A percentile compares a stretch with the other conserved stretches of the same genome.
These are phyloP conservation scores for Blastobasis lacticolella DNA, from an alignment of 2,888 invertebrate species.

Conservation along the genomic window DNA sequence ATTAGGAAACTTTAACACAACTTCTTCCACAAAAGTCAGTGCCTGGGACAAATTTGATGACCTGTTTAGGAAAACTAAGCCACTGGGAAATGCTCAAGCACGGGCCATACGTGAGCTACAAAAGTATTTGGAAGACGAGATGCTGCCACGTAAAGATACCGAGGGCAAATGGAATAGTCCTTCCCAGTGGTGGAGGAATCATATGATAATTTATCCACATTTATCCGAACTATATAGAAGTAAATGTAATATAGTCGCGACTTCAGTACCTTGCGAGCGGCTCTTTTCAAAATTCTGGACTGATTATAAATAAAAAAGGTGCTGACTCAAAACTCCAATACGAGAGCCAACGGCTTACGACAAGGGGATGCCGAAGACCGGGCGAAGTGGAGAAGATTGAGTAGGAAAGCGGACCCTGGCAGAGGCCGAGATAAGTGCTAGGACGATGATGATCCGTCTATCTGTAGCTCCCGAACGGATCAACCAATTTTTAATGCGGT, in stretches of 20 bases:
- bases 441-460: no score
- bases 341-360: no score
- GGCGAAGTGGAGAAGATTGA: no score
- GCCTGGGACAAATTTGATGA: slow-evolving; percentile 10
- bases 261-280: slow-evolving; percentile 11
- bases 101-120: slow-evolving; percentile 8
- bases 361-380: no score
- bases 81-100: slow-evolving; percentile 10
- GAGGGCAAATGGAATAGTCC: slow-evolving; percentile 9
- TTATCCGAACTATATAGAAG: slow-evolving; percentile 1
- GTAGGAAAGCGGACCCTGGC: no score
- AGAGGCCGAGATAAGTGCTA: no score
- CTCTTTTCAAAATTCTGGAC: slow-evolving; percentile 6
- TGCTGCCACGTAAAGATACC: slow-evolving; percentile 4
- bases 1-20: not conserved
- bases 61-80: slow-evolving; percentile 8
- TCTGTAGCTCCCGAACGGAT: no score
- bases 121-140: slow-evolving; percentile 4
- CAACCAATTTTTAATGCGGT: no score
- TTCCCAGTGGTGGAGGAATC: slow-evolving; percentile 10
- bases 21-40: slow-evolving; percentile 4
- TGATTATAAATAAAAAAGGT: not conserved
- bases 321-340: not conserved
- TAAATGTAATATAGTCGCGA: slow-evolving; percentile 12
- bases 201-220: slow-evolving; percentile 9